phyloP scores from a whole-genome alignment of 2,113 vertebrate genomes.

The western clawed frog (Xenopus tropicalis) region DNA sequence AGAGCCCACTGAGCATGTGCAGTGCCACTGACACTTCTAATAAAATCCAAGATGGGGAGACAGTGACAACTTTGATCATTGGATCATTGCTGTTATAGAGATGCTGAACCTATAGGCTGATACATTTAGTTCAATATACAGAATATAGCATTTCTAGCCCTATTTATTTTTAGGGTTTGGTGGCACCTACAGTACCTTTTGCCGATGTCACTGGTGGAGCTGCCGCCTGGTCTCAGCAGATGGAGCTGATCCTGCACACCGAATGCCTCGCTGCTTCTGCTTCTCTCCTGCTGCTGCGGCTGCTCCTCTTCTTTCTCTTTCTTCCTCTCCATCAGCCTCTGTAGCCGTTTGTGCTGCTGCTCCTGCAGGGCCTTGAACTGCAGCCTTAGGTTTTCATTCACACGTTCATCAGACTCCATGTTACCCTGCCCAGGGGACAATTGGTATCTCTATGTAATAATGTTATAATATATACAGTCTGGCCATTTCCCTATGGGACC shows the following conservation, averaged over 20 bases:
- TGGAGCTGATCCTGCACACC: constrained; percentile 52
- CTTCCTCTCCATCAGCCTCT: constrained; percentile 62
- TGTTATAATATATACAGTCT: no score
- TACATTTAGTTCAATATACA: no score
- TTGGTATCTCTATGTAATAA: no score
- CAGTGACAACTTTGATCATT: no score
- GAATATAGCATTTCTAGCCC: no score
- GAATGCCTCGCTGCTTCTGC: constrained; percentile 17
- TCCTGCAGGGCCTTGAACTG: constrained; percentile 82
- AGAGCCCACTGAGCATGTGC: no score
- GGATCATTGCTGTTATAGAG: no score
- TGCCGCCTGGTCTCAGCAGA: constrained; percentile 49
- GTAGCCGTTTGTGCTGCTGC: constrained; percentile 71
- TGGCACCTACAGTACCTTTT: constrained; percentile 67
- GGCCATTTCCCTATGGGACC: no score
- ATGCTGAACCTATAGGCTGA: no score
- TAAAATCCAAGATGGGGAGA: no score
- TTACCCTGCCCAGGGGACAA: constrained; percentile 39
- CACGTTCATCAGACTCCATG: constrained; percentile 60
- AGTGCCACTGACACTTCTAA: no score
- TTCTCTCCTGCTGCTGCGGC: not conserved
- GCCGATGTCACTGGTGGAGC: constrained; percentile 35
- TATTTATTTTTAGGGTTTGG: no score
- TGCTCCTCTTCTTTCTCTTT: constrained; percentile 63
- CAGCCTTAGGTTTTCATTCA: constrained; percentile 63